These are phyloP conservation scores for Drosophila erecta DNA, from an alignment of 1,140 invertebrate genomes.

Conservation along the genomic window DNA sequence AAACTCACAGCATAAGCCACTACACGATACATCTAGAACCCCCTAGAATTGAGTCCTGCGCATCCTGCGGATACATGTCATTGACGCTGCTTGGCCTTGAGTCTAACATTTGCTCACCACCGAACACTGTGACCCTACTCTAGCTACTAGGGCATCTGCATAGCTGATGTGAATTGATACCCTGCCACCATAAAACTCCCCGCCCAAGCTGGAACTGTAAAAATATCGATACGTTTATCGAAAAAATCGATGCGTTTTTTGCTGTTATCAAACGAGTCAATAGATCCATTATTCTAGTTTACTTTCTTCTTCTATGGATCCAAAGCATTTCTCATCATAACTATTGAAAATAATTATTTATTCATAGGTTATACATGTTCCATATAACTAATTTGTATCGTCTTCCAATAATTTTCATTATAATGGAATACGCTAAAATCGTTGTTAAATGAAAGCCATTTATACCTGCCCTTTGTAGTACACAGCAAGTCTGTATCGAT, in stretches of 20 bases:
- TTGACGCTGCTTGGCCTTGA: conserved; percentile 62
- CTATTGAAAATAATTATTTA: no score
- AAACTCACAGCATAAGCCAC: conserved; percentile 17
- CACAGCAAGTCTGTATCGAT: conserved; percentile 4
- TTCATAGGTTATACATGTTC: no score
- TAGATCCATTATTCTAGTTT: no score
- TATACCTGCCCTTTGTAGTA: neutral
- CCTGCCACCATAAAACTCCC: neutral
- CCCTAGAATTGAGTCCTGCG: conserved; percentile 32
- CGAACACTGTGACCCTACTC: conserved; percentile 14
- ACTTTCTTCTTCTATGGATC: no score
- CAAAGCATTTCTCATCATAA: no score
- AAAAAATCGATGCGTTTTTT: conserved; percentile 1
- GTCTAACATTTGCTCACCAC: conserved; percentile 60
- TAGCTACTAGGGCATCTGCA: conserved; percentile 51
- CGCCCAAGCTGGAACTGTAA: conserved; percentile 30
- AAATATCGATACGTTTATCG: conserved; percentile 23
- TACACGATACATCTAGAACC: conserved; percentile 33
- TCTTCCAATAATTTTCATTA: no score
- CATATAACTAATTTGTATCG: no score
- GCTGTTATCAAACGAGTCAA: neutral
- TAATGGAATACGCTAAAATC: no score
- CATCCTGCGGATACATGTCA: conserved; percentile 35
- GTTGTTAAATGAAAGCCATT: neutral
- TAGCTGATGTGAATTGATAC: conserved; percentile 26